Base-by-base conservation (phyloP, 2,797 vertebrate genomes). In the Etheostoma perlongum region DNA sequence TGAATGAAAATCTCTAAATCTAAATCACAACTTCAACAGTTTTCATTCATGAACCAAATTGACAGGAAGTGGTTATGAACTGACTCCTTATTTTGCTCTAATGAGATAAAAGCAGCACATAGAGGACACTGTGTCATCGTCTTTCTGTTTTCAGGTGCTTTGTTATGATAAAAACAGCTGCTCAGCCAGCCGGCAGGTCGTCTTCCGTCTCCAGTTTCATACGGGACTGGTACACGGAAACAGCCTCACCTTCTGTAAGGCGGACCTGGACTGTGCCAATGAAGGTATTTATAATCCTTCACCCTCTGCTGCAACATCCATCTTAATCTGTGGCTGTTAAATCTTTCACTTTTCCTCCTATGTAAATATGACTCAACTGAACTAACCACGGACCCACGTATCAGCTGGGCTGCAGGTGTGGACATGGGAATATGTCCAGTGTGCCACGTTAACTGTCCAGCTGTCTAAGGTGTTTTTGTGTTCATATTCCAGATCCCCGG, bases 151-250 rank as follows among this genome's bases (percentile, higher is more conserved):
- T 42, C 16, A 99, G 97, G 92, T 99, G 65, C 97, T 96, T 44
- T 98, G 97, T 87, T 99, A 98, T 42, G 94, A 97, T 76, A 96
- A 96, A 90, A 95, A 95, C 79, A 92, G 89, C 69, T 82, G 52
- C 5, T 89, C 92, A 0, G 85, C 89, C 75, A 95, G 93, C 44
- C 94, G 96, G 0, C 96, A 96, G 52, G 90, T 94, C 14, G 66
- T 98, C 82, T 98, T 98, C 91, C 95, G 96, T 15, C 92, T 97
- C 75, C 97, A 99, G 93, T 97, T 98, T 81, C 97, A 98, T 74
- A 97, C 96, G 0, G 97, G 97, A 30, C 90, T 96, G 0, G 81
- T 97, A 30, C 93, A 94, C 40, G 94, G 94, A 67, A 93, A 92
- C 4, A 4, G 88, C 15, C 91, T 97, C 3, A 88, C 95, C 0